A percentile compares a stretch with the other conserved stretches of the same genome.
phyloP scores from a whole-genome alignment of 2,113 vertebrate species.

The Hypanus sabinus region DNA sequence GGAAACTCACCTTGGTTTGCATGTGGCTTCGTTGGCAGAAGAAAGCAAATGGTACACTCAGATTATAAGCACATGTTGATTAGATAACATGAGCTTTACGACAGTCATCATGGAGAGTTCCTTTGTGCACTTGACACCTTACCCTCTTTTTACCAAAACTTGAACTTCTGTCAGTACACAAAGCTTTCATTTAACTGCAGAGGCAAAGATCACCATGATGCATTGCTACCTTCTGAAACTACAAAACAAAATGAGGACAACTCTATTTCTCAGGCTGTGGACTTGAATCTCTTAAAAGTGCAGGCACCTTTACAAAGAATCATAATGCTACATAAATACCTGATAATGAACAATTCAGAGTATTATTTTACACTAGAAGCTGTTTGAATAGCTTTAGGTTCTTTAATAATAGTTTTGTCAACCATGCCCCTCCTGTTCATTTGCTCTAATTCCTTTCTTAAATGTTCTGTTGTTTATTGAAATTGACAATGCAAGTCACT shows the following conservation, averaged over 20 bases:
- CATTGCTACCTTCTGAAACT: slow-evolving; percentile 15
- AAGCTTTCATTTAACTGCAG: background rate
- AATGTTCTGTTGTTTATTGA: background rate
- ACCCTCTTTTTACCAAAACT: background rate
- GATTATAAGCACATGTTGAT: background rate
- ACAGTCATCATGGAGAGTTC: background rate
- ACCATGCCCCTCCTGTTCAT: background rate
- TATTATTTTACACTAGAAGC: background rate
- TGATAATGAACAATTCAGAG: background rate
- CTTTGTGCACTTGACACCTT: background rate
- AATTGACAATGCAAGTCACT: background rate
- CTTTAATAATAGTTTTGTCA: background rate
- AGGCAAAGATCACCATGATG: background rate
- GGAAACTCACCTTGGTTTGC: background rate
- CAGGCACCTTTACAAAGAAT: background rate
- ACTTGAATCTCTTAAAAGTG: background rate
- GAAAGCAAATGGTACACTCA: background rate
- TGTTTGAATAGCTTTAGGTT: background rate
- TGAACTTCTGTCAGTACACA: background rate
- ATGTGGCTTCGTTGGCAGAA: background rate
- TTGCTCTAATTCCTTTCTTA: background rate
- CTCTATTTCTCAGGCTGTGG: background rate
- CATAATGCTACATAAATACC: background rate
- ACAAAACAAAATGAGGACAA: background rate
- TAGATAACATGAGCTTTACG: background rate